These are phyloP conservation scores for Siphonodentalium dalli DNA, from an alignment of 2,888 invertebrate species.

Conservation along the genomic window DNA sequence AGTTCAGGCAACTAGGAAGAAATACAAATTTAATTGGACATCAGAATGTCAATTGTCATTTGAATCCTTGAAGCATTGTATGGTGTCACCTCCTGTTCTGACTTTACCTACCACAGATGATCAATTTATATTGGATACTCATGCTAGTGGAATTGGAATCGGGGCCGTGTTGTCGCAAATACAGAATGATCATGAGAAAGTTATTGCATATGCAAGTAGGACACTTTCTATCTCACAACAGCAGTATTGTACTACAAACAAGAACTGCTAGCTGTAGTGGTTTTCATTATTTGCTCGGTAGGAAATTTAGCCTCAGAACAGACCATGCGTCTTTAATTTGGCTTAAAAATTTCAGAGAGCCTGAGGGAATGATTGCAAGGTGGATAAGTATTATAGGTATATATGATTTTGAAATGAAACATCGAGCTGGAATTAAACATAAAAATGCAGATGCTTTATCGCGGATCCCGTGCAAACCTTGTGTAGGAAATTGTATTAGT, in stretches of 20 bases:
- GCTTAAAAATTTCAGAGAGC: neutral
- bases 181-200: slow-evolving; percentile 14
- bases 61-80: neutral
- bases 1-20: neutral
- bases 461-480: neutral
- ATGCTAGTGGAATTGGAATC: slow-evolving; percentile 17
- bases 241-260: slow-evolving; percentile 10
- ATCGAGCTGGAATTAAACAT: neutral
- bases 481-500: too few species aligned
- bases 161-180: slow-evolving; percentile 18
- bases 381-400: slow-evolving; percentile 4
- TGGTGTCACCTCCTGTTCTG: neutral
- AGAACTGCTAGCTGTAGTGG: slow-evolving; percentile 18
- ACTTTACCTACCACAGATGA: neutral
- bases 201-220: slow-evolving; percentile 11
- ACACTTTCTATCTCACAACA: slow-evolving; percentile 1
- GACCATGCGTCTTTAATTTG: slow-evolving; percentile 5
- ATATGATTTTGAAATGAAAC: neutral
- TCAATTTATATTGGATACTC: slow-evolving; percentile 14
- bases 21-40: neutral
- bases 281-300: slow-evolving; percentile 6
- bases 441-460: neutral
- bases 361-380: neutral
- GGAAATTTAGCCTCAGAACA: slow-evolving; percentile 5
- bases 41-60: neutral